phyloP scores from a whole-genome alignment of 2,113 vertebrate genomes.

The Lanius collurio region DNA sequence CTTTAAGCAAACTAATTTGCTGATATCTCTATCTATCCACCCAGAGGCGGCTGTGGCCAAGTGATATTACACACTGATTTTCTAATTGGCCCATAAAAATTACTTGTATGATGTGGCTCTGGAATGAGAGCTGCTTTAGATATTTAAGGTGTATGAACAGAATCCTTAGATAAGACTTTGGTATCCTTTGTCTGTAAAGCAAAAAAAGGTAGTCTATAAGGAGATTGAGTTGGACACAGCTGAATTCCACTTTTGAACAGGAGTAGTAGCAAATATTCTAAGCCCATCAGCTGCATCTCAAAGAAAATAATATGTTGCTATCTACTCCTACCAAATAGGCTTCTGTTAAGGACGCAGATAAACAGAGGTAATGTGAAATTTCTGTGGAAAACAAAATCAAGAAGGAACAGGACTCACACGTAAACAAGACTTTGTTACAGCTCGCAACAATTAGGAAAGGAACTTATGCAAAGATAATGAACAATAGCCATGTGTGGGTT shows the following conservation, averaged over 20 bases:
- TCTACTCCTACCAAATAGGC: not conserved
- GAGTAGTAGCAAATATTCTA: not conserved
- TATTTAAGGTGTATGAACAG: not conserved
- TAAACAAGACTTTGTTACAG: not conserved
- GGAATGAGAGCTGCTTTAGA: not conserved
- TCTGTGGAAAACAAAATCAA: not conserved
- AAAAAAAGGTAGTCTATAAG: not conserved
- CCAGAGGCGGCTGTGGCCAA: not conserved
- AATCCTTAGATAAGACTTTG: not conserved
- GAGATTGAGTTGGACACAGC: not conserved
- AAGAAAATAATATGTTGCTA: not conserved
- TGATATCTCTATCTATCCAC: not conserved
- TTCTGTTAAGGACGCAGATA: not conserved
- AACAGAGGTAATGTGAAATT: not conserved
- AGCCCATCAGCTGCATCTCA: not conserved
- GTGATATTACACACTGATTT: not conserved
- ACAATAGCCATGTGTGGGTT: accelerated
- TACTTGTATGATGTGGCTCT: not conserved
- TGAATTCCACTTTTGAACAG: not conserved
- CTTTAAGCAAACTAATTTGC: not conserved
- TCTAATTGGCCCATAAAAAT: not conserved
- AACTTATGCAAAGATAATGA: not conserved
- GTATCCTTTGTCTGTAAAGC: not conserved
- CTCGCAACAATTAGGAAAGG: not conserved
- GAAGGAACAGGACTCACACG: not conserved